These are phyloP conservation scores for Drosophila bocki DNA, from an alignment of 1,140 invertebrate species.

Conservation along the genomic window DNA sequence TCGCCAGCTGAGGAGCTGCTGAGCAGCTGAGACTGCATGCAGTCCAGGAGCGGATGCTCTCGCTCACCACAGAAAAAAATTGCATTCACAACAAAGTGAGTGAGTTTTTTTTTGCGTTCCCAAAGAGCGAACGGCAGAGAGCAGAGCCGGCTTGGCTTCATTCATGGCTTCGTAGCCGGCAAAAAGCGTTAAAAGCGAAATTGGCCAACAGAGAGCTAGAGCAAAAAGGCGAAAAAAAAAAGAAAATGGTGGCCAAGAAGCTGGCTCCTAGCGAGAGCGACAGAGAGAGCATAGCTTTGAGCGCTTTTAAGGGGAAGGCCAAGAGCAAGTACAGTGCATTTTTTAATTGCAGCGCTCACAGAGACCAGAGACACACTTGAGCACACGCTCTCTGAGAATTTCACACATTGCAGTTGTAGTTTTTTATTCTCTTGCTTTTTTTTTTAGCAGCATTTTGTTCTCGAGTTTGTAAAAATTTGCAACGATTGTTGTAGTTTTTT, in stretches of 20 bases:
- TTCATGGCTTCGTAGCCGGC: conserved; percentile 75
- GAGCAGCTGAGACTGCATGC: conserved; percentile 45
- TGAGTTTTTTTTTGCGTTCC: conserved; percentile 7
- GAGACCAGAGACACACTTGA: conserved; percentile 40
- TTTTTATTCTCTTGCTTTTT: conserved; percentile 34
- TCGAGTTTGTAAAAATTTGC: conserved; percentile 69
- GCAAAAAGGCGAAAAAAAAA: conserved; percentile 46
- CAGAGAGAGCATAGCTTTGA: conserved; percentile 39
- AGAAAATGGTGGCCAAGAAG: conserved; percentile 75
- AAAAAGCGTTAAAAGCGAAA: conserved; percentile 82
- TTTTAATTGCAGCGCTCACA: conserved; percentile 71
- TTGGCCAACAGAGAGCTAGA: conserved; percentile 65
- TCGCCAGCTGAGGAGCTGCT: conserved; percentile 52
- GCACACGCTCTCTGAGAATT: conserved; percentile 43
- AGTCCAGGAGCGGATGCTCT: conserved; percentile 39
- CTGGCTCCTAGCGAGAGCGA: conserved; percentile 17
- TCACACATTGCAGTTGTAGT: conserved; percentile 48
- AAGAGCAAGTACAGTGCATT: conserved; percentile 65
- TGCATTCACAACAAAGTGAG: conserved; percentile 46
- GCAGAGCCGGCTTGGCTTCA: conserved; percentile 72
- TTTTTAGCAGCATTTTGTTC: conserved; percentile 63
- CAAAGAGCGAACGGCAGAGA: conserved; percentile 30
- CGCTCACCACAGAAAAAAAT: conserved; percentile 39
- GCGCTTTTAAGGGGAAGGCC: conserved; percentile 44
- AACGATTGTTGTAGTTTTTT: conserved; percentile 28